Percentiles rank a stretch among this genome's conserved stretches.
Conservation (phyloP, 2,888 invertebrate species). For the Apamea epomidion region DNA sequence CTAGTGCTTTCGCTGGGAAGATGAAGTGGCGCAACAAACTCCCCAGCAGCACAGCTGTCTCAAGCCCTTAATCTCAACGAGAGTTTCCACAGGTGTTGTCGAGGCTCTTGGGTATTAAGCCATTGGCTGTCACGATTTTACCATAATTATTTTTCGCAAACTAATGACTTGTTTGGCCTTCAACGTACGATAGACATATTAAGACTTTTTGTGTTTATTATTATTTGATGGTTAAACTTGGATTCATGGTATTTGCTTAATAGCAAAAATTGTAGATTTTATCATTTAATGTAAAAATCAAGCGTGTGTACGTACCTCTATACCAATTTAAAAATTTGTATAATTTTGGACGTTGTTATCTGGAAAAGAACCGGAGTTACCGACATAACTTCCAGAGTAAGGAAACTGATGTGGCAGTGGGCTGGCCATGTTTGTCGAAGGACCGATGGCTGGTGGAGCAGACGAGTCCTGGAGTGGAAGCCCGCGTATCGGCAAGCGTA, state of each 20-base stretch:
- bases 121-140: neutral
- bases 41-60: too few relatives aligned
- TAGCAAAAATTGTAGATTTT: too few relatives aligned
- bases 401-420: neutral
- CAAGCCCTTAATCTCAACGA: too few relatives aligned
- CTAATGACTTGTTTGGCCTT: conserved; percentile 18
- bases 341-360: neutral
- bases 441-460: neutral
- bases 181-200: neutral
- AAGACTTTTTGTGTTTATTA: neutral
- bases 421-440: neutral
- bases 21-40: too few relatives aligned
- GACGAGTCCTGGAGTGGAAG: too few relatives aligned
- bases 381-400: neutral
- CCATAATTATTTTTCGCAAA: neutral
- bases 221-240: neutral
- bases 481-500: too few relatives aligned
- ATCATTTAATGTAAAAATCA: neutral
- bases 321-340: neutral
- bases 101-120: too few relatives aligned
- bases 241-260: neutral
- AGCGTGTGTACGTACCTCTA: neutral
- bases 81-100: too few relatives aligned
- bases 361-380: neutral
- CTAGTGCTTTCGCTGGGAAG: too few relatives aligned